Evolutionary conservation across 2,797 vertebrate genomes (phyloP), one percentile per base, ranked within the genome.

Genomic region (Myotis myotis): DNA sequence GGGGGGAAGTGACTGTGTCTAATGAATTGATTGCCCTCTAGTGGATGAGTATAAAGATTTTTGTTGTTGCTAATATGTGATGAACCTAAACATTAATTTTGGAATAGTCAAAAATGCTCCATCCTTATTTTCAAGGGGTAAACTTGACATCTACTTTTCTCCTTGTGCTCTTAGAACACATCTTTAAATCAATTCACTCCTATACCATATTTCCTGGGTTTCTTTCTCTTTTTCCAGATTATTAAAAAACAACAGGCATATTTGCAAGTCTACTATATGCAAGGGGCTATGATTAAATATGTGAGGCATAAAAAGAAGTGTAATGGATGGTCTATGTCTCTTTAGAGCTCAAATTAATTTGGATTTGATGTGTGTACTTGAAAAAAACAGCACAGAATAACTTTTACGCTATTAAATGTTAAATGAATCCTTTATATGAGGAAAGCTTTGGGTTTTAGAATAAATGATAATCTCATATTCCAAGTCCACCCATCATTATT

Each of bases 21-120:
- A 95, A 95, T 95, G 95, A 91, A 94, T 95, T 95, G 95, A 96
- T 95, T 97, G 96, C 97, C 97, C 96, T 96, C 97, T 97, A 97
- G 97, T 97, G 96, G 95, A 97, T 84, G 93, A 96, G 74, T 95
- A 30, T 81, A 92, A 96, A 76, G 57, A 55, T 30, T 81, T 95
- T 60, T 92, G n/a, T 92, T 91, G 36, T 38, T 90, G 38, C 78
- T 94, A 81, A 33, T 80, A 17, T 22, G 4, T 82, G 17, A 88
- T 76, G 11, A 95, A 91, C 13, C 8, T 90, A 82, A 89, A 70
- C 44, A 75, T 10, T 84, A 82, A 94, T 83, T 11, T 68, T 72
- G 38, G 33, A 60, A 87, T 44, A 86, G 30, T 71, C 8, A 80
- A 76, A 96, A 96, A 88, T 72, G 6, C 15, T 93, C 11, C 41